Evolutionary conservation across 1,140 invertebrate genomes (phyloP).

Genomic region (Aphelenchoides besseyi): DNA sequence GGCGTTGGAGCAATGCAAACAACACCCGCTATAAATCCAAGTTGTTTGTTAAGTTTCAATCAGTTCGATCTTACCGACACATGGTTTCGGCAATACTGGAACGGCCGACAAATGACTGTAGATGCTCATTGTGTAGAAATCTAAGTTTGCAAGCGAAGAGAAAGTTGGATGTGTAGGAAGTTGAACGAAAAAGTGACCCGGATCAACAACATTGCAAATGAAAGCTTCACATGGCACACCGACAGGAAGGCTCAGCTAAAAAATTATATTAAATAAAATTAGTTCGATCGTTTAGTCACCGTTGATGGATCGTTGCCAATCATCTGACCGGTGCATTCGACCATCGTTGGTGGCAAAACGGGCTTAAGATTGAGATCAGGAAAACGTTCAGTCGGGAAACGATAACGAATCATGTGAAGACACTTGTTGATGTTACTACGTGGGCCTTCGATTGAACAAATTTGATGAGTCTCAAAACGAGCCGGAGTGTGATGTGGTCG

Average conservation of each 20-base stretch:
- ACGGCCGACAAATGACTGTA: slow-evolving; percentile 65
- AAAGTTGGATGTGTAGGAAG: slow-evolving; percentile 87
- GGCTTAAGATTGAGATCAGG: slow-evolving; percentile 61
- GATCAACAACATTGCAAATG: slow-evolving; percentile 77
- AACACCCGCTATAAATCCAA: slow-evolving; percentile 70
- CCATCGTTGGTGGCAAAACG: slow-evolving; percentile 47
- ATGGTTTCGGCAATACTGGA: slow-evolving; percentile 63
- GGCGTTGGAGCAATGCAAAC: slow-evolving; percentile 80
- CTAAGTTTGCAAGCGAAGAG: slow-evolving; percentile 74
- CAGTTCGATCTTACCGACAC: slow-evolving; percentile 27
- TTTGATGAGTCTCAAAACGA: slow-evolving; percentile 57
- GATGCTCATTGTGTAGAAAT: slow-evolving; percentile 68
- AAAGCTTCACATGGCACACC: slow-evolving; percentile 87
- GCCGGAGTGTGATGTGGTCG: slow-evolving; percentile 56
- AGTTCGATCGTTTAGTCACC: too few species aligned
- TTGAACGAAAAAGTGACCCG: slow-evolving; percentile 85
- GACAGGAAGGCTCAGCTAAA: slow-evolving; percentile 77
- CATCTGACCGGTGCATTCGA: not conserved
- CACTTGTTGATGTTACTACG: slow-evolving; percentile 62
- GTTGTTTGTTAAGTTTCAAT: not conserved
- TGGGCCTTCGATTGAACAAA: slow-evolving; percentile 60
- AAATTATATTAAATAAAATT: slow-evolving; percentile 11
- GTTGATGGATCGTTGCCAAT: slow-evolving; percentile 22
- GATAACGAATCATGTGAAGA: slow-evolving; percentile 56
- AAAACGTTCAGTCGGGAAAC: slow-evolving; percentile 59